Evolutionary conservation across 2,113 vertebrate species (phyloP).

Genomic region (Microtus pennsylvanicus): DNA sequence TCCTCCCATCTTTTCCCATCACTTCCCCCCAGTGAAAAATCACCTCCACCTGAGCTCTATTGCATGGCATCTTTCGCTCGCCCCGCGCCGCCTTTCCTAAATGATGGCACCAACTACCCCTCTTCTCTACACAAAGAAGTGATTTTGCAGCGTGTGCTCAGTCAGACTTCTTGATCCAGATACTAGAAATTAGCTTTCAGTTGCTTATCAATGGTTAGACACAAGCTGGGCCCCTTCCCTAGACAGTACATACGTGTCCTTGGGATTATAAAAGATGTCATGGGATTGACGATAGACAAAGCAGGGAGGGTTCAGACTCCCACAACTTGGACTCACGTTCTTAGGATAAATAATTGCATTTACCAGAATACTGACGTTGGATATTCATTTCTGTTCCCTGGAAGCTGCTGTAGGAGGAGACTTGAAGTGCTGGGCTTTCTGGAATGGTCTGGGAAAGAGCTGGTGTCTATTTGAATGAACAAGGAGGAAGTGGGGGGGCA

Average conservation of each 20-base stretch:
- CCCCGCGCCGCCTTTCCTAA: too few species aligned
- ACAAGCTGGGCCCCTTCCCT: too few species aligned
- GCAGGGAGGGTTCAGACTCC: neutral
- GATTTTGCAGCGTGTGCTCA: too few species aligned
- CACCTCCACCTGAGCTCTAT: too few species aligned
- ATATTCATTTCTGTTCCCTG: conserved; percentile 21
- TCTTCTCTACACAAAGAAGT: too few species aligned
- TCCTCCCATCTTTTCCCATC: too few species aligned
- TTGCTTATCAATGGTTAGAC: too few species aligned
- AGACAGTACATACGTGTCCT: neutral
- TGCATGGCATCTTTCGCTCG: too few species aligned
- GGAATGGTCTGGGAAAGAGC: conserved; percentile 56
- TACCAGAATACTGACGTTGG: neutral
- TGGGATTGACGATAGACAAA: neutral
- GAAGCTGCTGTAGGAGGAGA: neutral
- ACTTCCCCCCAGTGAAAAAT: too few species aligned
- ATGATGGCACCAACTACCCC: too few species aligned
- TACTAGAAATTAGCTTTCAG: too few species aligned
- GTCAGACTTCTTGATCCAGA: too few species aligned
- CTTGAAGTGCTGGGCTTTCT: neutral
- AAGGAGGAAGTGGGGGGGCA: neutral
- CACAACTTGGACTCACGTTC: neutral
- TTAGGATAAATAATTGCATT: neutral
- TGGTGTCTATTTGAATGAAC: conserved; percentile 58
- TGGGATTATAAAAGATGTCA: neutral